Evolutionary conservation across 2,888 invertebrate genomes (phyloP).

Genomic region (Pheosia gnoma): DNA sequence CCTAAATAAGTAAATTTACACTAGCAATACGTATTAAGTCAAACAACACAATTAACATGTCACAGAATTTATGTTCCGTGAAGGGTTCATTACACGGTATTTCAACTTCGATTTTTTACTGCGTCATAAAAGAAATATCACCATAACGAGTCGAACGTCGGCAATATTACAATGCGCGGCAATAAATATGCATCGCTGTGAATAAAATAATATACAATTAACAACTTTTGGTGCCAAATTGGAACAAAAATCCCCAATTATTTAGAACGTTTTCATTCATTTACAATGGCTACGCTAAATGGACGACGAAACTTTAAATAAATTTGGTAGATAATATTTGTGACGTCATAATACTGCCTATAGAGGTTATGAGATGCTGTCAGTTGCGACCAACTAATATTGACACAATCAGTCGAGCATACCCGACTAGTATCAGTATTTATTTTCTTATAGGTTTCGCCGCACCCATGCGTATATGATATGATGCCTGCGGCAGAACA

Average conservation of each 20-base stretch:
- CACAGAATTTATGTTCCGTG: constrained; percentile 46
- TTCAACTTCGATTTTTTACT: constrained; percentile 40
- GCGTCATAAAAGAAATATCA: constrained; percentile 36
- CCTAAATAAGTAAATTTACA: constrained; percentile 10
- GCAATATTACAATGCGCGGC: neutral
- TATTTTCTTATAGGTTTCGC: too few species aligned
- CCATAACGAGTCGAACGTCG: constrained; percentile 20
- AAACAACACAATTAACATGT: constrained; percentile 57
- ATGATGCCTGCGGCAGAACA: neutral
- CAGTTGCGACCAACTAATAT: too few species aligned
- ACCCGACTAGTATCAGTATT: too few species aligned
- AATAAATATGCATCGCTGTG: constrained; percentile 19
- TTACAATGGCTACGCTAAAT: too few species aligned
- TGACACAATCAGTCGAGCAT: too few species aligned
- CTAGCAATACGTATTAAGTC: constrained; percentile 40
- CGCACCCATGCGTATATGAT: too few species aligned
- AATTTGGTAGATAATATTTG: too few species aligned
- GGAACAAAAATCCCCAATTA: neutral
- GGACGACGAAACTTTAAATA: too few species aligned
- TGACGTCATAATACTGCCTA: too few species aligned
- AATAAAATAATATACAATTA: neutral
- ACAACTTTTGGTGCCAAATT: neutral
- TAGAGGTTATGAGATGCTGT: too few species aligned
- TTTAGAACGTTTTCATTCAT: too few species aligned
- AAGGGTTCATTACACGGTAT: constrained; percentile 26